phyloP scores from a whole-genome alignment of 2,797 vertebrate genomes.

The Hydrocynus forskahlii region DNA sequence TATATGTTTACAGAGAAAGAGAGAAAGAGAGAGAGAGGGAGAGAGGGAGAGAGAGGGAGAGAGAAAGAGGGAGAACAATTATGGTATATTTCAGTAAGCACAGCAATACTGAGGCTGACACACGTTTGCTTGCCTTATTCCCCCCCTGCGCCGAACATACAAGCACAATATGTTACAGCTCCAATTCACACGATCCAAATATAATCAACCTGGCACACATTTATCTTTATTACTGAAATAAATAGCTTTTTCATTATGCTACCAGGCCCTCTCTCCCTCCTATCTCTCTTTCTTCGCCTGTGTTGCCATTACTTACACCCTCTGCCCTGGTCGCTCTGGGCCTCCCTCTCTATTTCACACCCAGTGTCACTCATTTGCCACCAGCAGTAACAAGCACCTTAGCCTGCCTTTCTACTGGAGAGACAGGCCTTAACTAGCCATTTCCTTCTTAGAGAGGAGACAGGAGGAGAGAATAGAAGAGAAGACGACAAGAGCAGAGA shows the following conservation, averaged over 20 bases:
- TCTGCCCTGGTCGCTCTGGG: constrained; percentile 54
- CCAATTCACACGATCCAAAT: constrained; percentile 57
- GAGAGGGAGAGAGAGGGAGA: not conserved
- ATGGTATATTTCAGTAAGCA: constrained; percentile 17
- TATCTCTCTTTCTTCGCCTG: constrained; percentile 40
- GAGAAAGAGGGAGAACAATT: not conserved
- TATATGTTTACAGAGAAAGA: not conserved
- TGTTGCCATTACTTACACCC: constrained; percentile 58
- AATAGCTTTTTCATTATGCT: constrained; percentile 62
- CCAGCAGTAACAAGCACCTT: constrained; percentile 82
- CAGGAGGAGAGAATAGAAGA: constrained; percentile 55
- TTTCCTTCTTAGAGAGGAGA: constrained; percentile 77
- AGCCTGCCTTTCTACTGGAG: constrained; percentile 76
- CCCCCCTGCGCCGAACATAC: constrained; percentile 35
- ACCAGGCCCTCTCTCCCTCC: constrained; percentile 26
- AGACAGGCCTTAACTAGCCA: constrained; percentile 85
- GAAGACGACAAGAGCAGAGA: constrained; percentile 63
- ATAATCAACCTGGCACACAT: constrained; percentile 60
- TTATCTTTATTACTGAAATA: constrained; percentile 63
- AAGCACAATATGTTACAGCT: constrained; percentile 52
- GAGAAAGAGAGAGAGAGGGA: not conserved
- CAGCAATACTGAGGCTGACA: not conserved
- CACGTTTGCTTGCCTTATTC: constrained; percentile 39
- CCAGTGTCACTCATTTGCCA: constrained; percentile 86
- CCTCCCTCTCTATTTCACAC: constrained; percentile 49